Conservation (phyloP, 1,140 invertebrate species). For the Sipha flava region DNA sequence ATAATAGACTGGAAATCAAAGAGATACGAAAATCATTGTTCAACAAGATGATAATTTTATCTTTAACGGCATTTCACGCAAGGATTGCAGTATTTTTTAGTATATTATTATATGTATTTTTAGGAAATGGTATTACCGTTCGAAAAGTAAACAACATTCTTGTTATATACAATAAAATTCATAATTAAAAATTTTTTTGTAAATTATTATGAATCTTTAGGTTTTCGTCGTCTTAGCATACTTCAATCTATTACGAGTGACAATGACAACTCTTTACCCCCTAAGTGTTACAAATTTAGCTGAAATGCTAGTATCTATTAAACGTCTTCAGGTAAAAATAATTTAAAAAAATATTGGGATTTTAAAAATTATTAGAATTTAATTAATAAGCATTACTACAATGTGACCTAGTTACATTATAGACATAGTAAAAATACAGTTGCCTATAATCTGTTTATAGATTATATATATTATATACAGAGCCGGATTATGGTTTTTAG, state of each 20-base stretch:
- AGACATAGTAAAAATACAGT: too few species aligned
- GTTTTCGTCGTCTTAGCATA: slow-evolving; percentile 66
- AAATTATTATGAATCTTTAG: slow-evolving; percentile 37
- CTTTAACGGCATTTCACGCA: slow-evolving; percentile 63
- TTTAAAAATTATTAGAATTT: background rate
- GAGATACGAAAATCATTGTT: slow-evolving; percentile 59
- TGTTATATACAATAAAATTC: background rate
- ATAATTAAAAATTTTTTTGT: background rate
- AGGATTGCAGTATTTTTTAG: slow-evolving; percentile 69
- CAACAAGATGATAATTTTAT: slow-evolving; percentile 62
- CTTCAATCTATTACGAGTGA: slow-evolving; percentile 61
- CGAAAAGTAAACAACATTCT: slow-evolving; percentile 54
- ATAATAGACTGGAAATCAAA: slow-evolving; percentile 48
- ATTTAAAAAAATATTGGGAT: too few species aligned
- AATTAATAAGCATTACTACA: background rate
- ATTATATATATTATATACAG: too few species aligned
- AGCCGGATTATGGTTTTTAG: too few species aligned
- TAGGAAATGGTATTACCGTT: slow-evolving; percentile 57
- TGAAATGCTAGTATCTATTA: slow-evolving; percentile 57
- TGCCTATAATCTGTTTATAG: too few species aligned
- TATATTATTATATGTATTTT: slow-evolving; percentile 62
- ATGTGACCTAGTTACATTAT: background rate
- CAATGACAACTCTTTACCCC: slow-evolving; percentile 64
- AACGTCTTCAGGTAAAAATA: slow-evolving; percentile 47
- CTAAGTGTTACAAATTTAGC: slow-evolving; percentile 52